Evolutionary conservation across 2,113 vertebrate genomes (phyloP).

Genomic region (Callocephalon fimbriatum): DNA sequence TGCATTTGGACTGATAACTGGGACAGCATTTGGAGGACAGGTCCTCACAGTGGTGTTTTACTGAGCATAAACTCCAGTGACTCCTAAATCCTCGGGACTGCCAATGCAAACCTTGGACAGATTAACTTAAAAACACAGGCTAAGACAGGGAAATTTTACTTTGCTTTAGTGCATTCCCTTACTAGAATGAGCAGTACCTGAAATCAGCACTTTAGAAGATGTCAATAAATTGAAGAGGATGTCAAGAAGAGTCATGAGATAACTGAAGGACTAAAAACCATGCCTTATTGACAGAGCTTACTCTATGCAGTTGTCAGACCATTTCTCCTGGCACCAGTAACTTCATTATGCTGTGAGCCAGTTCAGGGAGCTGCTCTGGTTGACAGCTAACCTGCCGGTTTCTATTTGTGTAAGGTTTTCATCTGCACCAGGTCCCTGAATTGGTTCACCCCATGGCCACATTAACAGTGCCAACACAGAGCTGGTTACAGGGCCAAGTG

Average conservation of each 20-base stretch:
- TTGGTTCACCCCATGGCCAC: background rate
- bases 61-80: background rate
- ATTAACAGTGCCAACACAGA: background rate
- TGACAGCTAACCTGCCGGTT: background rate
- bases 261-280: background rate
- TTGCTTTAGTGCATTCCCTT: background rate
- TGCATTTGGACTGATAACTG: background rate
- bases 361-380: background rate
- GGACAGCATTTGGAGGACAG: background rate
- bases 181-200: background rate
- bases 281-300: background rate
- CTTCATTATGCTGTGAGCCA: background rate
- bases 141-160: background rate
- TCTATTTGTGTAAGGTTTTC: background rate
- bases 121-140: background rate
- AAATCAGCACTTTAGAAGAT: background rate
- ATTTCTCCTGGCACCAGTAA: background rate
- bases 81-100: background rate
- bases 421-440: background rate
- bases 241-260: background rate
- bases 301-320: background rate
- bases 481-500: background rate
- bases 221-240: background rate
- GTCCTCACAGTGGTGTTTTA: background rate
- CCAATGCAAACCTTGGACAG: background rate